Conservation (phyloP, 2,888 invertebrate genomes). For the Drosophila kanekoi region DNA sequence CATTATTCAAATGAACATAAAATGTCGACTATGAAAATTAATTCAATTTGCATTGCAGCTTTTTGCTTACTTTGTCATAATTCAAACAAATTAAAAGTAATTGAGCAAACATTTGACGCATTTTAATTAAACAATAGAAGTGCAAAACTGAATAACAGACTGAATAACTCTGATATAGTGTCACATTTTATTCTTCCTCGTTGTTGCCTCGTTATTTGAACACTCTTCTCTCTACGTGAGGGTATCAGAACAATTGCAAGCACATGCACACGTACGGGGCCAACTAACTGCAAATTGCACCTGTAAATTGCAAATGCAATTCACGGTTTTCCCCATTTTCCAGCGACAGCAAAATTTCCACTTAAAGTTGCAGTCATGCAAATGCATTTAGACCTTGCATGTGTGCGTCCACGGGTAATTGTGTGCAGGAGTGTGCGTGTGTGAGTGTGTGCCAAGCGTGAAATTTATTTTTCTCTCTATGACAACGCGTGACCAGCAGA, state of each 20-base stretch:
- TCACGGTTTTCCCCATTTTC: constrained; percentile 42
- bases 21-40: constrained; percentile 18
- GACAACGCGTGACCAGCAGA: constrained; percentile 6
- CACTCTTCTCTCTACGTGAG: neutral
- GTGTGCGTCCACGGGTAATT: neutral
- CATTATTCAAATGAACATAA: constrained; percentile 25
- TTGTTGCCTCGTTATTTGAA: neutral
- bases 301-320: constrained; percentile 53
- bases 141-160: constrained; percentile 10
- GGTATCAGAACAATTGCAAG: neutral
- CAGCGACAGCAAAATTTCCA: constrained; percentile 22
- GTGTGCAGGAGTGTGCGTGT: neutral
- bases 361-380: constrained; percentile 55
- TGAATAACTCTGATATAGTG: neutral
- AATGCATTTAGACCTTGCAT: constrained; percentile 40
- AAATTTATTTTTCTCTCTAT: constrained; percentile 13
- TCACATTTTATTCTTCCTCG: constrained; percentile 3
- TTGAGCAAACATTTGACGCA: constrained; percentile 1
- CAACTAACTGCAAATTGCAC: constrained; percentile 43
- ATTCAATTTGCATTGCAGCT: constrained; percentile 21
- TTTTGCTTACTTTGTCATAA: neutral
- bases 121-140: constrained; percentile 28
- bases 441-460: constrained; percentile 3
- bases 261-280: neutral
- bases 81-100: constrained; percentile 4